Conservation (phyloP, 2,888 invertebrate species). For the Mythimna vitellina region DNA sequence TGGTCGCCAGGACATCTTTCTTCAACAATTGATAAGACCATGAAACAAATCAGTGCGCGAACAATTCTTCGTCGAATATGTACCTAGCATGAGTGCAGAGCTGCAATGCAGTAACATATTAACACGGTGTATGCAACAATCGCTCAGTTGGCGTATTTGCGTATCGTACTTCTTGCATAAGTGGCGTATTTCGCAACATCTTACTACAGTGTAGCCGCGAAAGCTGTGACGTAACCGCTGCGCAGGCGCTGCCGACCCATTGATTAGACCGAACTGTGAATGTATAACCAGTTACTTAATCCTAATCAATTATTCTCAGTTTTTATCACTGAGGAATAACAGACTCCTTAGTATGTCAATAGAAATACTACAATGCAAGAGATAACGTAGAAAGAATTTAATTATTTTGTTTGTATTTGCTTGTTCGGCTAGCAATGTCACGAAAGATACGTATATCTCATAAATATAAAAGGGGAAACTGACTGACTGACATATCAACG, state of each 20-base stretch:
- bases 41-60: constrained; percentile 36
- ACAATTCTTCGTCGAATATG: constrained; percentile 18
- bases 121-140: constrained; percentile 71
- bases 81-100: constrained; percentile 21
- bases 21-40: constrained; percentile 26
- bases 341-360: not conserved
- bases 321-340: constrained; percentile 42
- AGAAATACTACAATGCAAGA: constrained; percentile 8
- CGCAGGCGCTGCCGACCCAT: constrained; percentile 79
- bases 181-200: constrained; percentile 83
- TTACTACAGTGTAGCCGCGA: constrained; percentile 81
- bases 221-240: constrained; percentile 85
- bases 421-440: constrained; percentile 3
- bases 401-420: constrained; percentile 17
- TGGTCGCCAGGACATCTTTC: constrained; percentile 5
- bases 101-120: constrained; percentile 62
- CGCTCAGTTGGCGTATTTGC: constrained; percentile 77
- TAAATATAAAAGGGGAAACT: no score
- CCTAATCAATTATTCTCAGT: constrained; percentile 68
- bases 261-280: constrained; percentile 85
- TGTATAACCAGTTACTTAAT: constrained; percentile 84
- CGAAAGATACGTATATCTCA: not conserved
- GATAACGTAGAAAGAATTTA: constrained; percentile 3
- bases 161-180: constrained; percentile 85
- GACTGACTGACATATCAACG: no score